A percentile compares a stretch with the other conserved stretches of the same genome.
Conservation (phyloP, 2,113 vertebrate genomes). For the Pelecanus crispus region DNA sequence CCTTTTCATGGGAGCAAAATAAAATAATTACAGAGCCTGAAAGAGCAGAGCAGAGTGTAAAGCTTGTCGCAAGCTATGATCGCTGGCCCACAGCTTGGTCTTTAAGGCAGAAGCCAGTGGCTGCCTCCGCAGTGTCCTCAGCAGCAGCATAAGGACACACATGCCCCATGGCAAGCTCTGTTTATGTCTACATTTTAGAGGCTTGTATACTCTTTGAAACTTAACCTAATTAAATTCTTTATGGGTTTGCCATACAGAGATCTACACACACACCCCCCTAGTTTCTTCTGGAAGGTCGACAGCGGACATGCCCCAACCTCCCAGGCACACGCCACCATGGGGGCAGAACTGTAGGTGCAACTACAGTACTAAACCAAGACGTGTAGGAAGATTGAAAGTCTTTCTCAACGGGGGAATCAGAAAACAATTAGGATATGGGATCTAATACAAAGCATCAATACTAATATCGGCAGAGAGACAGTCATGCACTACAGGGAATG, state of each 20-base stretch:
- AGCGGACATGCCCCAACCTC: not conserved
- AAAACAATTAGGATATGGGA: not conserved
- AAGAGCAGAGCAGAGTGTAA: not conserved
- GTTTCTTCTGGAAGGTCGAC: not conserved
- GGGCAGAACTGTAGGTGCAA: not conserved
- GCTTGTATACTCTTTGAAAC: slow-evolving; percentile 15
- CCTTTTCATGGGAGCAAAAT: not conserved
- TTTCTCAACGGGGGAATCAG: not conserved
- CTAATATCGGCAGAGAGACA: not conserved
- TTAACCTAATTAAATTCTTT: not conserved
- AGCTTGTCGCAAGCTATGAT: not conserved
- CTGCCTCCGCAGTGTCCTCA: slow-evolving; percentile 26
- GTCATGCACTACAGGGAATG: not conserved
- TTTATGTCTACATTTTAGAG: not conserved
- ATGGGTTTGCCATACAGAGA: not conserved
- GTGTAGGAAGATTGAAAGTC: not conserved
- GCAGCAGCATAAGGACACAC: not conserved
- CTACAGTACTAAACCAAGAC: not conserved
- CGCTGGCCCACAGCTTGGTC: not conserved
- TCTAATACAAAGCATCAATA: not conserved
- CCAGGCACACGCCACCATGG: rapidly evolving
- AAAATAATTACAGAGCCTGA: not conserved
- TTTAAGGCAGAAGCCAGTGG: not conserved
- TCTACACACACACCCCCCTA: not conserved
- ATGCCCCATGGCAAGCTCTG: slow-evolving; percentile 29